Conservation (phyloP, 2,113 vertebrate species). For the Osmerus eperlanus region DNA sequence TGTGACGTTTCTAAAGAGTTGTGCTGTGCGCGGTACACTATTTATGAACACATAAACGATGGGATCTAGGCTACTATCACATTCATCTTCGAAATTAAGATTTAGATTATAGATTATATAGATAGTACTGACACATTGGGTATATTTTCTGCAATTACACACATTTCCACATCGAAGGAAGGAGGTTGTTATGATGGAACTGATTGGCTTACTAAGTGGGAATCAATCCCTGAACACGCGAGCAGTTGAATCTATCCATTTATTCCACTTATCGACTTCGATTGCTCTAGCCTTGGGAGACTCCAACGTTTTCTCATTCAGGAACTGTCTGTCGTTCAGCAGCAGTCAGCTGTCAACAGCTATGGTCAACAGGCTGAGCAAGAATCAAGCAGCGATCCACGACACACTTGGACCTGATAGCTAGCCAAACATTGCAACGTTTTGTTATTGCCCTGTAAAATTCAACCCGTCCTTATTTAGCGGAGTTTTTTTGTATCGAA, state of each 20-base stretch:
- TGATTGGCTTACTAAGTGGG: background rate
- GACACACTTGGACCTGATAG: conserved; percentile 35
- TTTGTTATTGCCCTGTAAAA: background rate
- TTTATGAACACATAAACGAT: too few species aligned
- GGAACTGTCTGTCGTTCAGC: conserved; percentile 52
- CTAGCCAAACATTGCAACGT: background rate
- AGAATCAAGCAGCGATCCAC: conserved; percentile 8
- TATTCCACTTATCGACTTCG: conserved; percentile 25
- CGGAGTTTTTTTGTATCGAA: background rate
- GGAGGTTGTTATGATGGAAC: background rate
- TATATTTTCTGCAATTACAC: too few species aligned
- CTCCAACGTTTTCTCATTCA: conserved; percentile 44
- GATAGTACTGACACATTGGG: too few species aligned
- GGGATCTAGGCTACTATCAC: too few species aligned
- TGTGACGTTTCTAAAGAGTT: too few species aligned
- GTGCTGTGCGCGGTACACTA: too few species aligned
- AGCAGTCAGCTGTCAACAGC: conserved; percentile 16
- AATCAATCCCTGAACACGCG: conserved; percentile 19
- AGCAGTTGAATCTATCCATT: background rate
- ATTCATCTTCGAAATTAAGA: too few species aligned
- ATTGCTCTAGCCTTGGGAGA: conserved; percentile 50
- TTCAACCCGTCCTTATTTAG: background rate
- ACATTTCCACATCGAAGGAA: too few species aligned
- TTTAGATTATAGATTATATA: too few species aligned
- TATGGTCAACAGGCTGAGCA: conserved; percentile 61